Percentiles rank a stretch among this genome's conserved stretches.
phyloP scores from a whole-genome alignment of 2,113 vertebrate genomes.

The Sebastes schlegelii region DNA sequence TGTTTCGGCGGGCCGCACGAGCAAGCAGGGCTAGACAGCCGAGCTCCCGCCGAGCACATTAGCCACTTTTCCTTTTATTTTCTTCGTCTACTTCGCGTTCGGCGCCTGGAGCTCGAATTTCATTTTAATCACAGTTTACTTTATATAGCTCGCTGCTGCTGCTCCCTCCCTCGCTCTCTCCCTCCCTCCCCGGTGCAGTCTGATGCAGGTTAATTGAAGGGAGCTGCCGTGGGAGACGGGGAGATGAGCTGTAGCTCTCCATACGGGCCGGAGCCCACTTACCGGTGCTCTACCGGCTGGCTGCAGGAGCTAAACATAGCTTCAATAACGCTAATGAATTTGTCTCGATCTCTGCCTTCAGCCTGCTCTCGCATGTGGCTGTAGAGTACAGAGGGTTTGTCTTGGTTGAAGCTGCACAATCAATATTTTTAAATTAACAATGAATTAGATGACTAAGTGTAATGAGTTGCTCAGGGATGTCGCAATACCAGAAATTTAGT shows the following conservation, averaged over 20 bases:
- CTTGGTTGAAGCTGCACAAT: not conserved
- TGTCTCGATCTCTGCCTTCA: conserved; percentile 17
- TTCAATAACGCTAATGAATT: conserved; percentile 47
- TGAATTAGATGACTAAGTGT: no score
- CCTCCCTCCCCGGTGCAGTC: conserved; percentile 8
- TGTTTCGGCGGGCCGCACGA: not conserved
- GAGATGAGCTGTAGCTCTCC: conserved; percentile 57
- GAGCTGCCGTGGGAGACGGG: conserved; percentile 54
- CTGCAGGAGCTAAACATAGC: conserved; percentile 39
- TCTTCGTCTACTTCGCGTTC: not conserved
- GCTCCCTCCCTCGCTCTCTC: not conserved
- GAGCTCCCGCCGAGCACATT: conserved; percentile 21
- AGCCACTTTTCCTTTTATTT: conserved; percentile 21
- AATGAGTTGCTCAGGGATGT: no score
- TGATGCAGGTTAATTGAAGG: conserved; percentile 75
- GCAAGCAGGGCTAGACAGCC: not conserved
- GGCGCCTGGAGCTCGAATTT: conserved; percentile 41
- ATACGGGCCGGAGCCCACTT: conserved; percentile 47
- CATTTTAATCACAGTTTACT: conserved; percentile 62
- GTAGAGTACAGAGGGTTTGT: no score
- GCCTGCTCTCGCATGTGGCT: not conserved
- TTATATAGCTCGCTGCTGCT: conserved; percentile 26
- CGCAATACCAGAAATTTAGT: no score
- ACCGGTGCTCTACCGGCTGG: conserved; percentile 20
- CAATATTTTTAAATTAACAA: not conserved